A percentile compares a stretch with the other conserved stretches of the same genome.
Conservation (phyloP, 2,797 vertebrate genomes). For the Rhadinocentrus ornatus region DNA sequence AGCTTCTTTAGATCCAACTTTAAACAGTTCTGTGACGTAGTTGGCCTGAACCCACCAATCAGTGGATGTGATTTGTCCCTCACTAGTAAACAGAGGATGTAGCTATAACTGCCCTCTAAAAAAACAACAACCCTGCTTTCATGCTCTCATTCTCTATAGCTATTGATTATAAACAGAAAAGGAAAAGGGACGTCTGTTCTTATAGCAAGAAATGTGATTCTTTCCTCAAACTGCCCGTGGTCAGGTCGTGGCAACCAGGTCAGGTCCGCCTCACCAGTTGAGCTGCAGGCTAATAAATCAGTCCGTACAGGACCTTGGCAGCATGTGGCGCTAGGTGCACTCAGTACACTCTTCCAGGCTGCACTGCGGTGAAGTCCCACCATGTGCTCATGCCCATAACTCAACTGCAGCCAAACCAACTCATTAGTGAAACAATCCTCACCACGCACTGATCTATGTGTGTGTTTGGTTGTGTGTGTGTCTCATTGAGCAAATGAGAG, state of each 20-base stretch:
- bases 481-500: slow-evolving; percentile 46
- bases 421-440: slow-evolving; percentile 81
- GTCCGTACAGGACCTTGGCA: slow-evolving; percentile 34
- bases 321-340: slow-evolving; percentile 45
- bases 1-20: no score
- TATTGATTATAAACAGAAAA: neutral
- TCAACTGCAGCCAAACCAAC: slow-evolving; percentile 78
- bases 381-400: slow-evolving; percentile 74
- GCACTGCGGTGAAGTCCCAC: slow-evolving; percentile 76
- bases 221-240: slow-evolving; percentile 14
- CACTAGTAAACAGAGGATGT: no score
- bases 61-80: no score
- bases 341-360: slow-evolving; percentile 66
- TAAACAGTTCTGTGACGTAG: no score
- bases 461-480: slow-evolving; percentile 43
- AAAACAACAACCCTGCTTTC: no score
- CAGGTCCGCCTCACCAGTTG: slow-evolving; percentile 14
- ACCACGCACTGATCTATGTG: slow-evolving; percentile 33
- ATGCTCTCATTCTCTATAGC: no score
- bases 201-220: neutral
- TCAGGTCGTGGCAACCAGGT: slow-evolving; percentile 2
- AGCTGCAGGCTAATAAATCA: slow-evolving; percentile 34
- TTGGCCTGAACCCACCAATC: no score
- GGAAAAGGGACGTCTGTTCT: neutral
- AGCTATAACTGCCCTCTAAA: no score